phyloP scores from a whole-genome alignment of 1,140 invertebrate species.

The Brachionus rotundiformis region DNA sequence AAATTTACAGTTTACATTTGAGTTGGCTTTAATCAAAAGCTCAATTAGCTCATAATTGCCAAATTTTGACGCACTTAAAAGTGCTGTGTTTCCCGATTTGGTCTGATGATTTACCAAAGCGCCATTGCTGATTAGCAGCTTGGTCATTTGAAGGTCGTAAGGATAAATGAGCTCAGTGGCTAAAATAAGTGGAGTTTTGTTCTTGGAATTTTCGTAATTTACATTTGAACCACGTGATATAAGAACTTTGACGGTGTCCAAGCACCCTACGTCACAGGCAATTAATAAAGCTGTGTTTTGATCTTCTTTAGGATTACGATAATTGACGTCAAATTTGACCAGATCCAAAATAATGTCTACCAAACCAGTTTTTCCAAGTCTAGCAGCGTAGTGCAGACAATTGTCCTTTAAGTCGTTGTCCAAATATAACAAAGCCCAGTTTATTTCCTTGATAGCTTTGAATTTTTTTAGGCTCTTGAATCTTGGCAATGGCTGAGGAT shows the following conservation, averaged over 20 bases:
- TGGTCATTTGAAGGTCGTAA: slow-evolving; percentile 32
- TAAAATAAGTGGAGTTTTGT: slow-evolving; percentile 31
- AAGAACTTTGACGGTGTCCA: slow-evolving; percentile 33
- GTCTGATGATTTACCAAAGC: slow-evolving; percentile 40
- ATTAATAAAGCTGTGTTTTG: slow-evolving; percentile 19
- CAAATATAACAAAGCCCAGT: slow-evolving; percentile 25
- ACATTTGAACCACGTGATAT: not conserved
- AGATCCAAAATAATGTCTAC: not conserved
- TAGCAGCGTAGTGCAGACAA: slow-evolving; percentile 34
- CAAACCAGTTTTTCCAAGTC: slow-evolving; percentile 24
- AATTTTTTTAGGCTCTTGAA: slow-evolving; percentile 32
- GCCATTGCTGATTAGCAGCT: not conserved
- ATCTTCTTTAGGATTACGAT: not conserved
- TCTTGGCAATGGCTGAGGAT: not conserved
- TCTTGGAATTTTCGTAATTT: slow-evolving; percentile 45
- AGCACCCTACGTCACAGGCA: slow-evolving; percentile 38
- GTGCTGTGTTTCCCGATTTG: not conserved
- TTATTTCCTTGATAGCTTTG: slow-evolving; percentile 16
- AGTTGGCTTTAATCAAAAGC: not conserved
- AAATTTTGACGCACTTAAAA: slow-evolving; percentile 18
- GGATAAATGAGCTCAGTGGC: slow-evolving; percentile 39
- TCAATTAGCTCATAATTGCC: slow-evolving; percentile 22
- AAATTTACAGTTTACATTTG: slow-evolving; percentile 42
- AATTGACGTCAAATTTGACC: not conserved
- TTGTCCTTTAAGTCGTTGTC: slow-evolving; percentile 1